A percentile compares a stretch with the other conserved stretches of the same genome.
These are phyloP conservation scores for Aegithalos caudatus DNA, from an alignment of 2,113 vertebrate species.

Conservation along the genomic window DNA sequence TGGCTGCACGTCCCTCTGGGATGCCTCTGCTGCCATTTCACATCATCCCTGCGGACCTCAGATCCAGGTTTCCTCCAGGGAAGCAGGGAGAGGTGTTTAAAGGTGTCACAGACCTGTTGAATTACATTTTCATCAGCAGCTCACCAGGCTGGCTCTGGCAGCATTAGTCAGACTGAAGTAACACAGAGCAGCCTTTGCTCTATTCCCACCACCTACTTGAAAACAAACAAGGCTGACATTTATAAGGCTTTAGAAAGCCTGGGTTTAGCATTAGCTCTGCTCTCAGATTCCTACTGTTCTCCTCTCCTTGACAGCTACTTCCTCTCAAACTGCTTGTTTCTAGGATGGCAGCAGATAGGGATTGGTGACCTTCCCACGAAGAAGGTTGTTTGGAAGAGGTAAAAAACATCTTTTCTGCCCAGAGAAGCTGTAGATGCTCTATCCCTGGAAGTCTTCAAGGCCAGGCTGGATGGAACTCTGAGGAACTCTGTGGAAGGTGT, in stretches of 20 bases:
- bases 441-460: not conserved
- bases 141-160: not conserved
- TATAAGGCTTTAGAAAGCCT: not conserved
- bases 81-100: not conserved
- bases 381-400: not conserved
- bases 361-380: not conserved
- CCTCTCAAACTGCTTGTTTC: not conserved
- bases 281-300: not conserved
- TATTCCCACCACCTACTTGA: not conserved
- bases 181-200: not conserved
- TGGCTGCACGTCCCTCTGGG: not conserved
- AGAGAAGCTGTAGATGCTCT: not conserved
- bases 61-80: not conserved
- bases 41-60: not conserved
- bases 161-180: not conserved
- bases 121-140: not conserved
- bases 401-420: not conserved
- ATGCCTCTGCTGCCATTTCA: not conserved
- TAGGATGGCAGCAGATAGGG: not conserved
- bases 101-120: not conserved
- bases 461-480: not conserved
- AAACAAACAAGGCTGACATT: conserved; percentile 21
- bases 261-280: not conserved
- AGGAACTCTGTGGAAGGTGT: not conserved
- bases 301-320: not conserved